A percentile compares a stretch with the other conserved stretches of the same genome.
phyloP scores from a whole-genome alignment of 1,140 invertebrate species.

The Pristionchus pacificus region DNA sequence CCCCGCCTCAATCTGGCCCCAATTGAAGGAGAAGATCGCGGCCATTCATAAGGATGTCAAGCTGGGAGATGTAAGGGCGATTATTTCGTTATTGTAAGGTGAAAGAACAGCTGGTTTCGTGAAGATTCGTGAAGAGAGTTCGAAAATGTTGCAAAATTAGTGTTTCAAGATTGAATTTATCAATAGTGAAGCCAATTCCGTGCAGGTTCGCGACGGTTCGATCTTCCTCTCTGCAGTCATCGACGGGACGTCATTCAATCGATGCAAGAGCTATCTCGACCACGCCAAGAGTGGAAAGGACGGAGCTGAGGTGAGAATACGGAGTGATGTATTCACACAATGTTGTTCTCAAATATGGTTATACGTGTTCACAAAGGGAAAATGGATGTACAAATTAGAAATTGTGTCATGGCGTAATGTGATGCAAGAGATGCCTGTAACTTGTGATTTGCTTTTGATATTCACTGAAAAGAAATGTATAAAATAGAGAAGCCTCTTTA shows the following conservation, averaged over 20 bases:
- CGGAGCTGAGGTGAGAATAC: constrained; percentile 70
- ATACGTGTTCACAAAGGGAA: too few species aligned
- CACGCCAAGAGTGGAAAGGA: constrained; percentile 73
- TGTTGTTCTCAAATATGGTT: too few species aligned
- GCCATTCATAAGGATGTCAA: constrained; percentile 58
- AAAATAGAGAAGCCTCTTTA: too few species aligned
- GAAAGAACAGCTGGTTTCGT: too few species aligned
- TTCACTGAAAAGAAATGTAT: too few species aligned
- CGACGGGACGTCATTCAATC: constrained; percentile 83
- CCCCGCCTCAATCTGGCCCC: constrained; percentile 80
- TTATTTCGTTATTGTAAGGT: constrained; percentile 7
- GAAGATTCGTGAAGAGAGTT: too few species aligned
- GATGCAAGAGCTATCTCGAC: constrained; percentile 84
- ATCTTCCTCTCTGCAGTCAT: constrained; percentile 90
- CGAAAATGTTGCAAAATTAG: too few species aligned
- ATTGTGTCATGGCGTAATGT: too few species aligned
- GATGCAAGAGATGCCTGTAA: too few species aligned
- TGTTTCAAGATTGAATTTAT: not conserved
- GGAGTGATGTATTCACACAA: too few species aligned
- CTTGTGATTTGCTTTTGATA: too few species aligned
- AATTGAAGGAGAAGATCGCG: constrained; percentile 63
- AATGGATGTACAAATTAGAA: too few species aligned
- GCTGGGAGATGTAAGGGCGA: constrained; percentile 51
- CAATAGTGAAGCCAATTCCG: not conserved
- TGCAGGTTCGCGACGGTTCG: constrained; percentile 50